Percentiles rank a stretch among this genome's conserved stretches.
Conservation (phyloP, 2,797 vertebrate genomes). For the Hyperoplus lanceolatus region DNA sequence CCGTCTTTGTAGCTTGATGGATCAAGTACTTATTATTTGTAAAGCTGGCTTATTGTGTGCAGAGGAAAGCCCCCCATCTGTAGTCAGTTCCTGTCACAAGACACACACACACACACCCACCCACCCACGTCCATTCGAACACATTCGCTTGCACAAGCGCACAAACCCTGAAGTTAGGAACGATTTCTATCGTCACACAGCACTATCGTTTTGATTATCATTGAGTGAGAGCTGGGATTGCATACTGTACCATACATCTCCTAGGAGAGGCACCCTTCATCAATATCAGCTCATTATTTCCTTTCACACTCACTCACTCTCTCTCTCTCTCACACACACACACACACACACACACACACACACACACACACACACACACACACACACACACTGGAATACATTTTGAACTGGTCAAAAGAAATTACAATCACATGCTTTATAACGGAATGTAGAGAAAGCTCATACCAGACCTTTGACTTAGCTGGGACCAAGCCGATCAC, state of each 20-base stretch:
- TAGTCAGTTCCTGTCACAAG: slow-evolving; percentile 77
- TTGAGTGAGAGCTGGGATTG: slow-evolving; percentile 80
- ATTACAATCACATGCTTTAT: slow-evolving; percentile 83
- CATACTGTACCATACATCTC: slow-evolving; percentile 80
- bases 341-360: too few species aligned
- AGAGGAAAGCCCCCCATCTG: slow-evolving; percentile 80
- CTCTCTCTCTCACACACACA: slow-evolving; percentile 15
- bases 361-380: slow-evolving; percentile 6
- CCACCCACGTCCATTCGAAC: slow-evolving; percentile 19
- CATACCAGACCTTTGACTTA: slow-evolving; percentile 66
- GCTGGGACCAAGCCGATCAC: slow-evolving; percentile 51
- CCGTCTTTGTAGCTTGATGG: slow-evolving; percentile 71
- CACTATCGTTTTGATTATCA: slow-evolving; percentile 84
- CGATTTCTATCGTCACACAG: slow-evolving; percentile 80
- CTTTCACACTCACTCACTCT: slow-evolving; percentile 27
- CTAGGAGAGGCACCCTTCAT: slow-evolving; percentile 76
- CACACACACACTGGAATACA: slow-evolving; percentile 42
- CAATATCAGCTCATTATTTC: slow-evolving; percentile 69
- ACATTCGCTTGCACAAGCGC: slow-evolving; percentile 66
- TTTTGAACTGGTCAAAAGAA: slow-evolving; percentile 63
- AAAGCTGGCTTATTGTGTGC: slow-evolving; percentile 80
- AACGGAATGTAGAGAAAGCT: slow-evolving; percentile 85
- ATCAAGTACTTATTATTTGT: slow-evolving; percentile 77
- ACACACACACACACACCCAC: slow-evolving; percentile 45
- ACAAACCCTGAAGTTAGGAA: slow-evolving; percentile 84